Percentiles rank a stretch among this genome's conserved stretches.
Evolutionary conservation across 2,797 vertebrate genomes (phyloP).

Genomic region (Halcyon badia): DNA sequence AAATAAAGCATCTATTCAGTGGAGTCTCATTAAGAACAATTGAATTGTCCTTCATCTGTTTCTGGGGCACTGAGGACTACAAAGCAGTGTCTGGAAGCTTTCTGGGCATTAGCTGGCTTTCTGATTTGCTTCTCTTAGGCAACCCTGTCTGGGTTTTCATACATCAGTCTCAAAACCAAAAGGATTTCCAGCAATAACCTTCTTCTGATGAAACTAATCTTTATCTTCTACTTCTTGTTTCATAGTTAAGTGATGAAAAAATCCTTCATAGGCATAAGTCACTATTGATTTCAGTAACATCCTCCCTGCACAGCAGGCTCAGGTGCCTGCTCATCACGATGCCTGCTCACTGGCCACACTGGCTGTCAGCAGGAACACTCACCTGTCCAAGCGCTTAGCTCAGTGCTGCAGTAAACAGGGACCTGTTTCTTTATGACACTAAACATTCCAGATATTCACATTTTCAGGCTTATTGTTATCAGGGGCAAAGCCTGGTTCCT

Average conservation of each 20-base stretch:
- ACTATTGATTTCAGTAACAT: too few species aligned
- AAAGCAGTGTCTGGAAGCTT: slow-evolving; percentile 41
- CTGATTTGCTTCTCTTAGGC: neutral
- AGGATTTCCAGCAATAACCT: slow-evolving; percentile 30
- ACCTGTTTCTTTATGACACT: neutral
- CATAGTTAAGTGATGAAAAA: neutral
- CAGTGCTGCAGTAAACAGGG: neutral
- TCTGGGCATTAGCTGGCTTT: slow-evolving; percentile 20
- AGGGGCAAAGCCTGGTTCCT: neutral
- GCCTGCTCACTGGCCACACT: neutral
- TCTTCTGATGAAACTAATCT: neutral
- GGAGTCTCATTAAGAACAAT: slow-evolving; percentile 37
- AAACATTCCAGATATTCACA: neutral
- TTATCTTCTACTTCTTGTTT: neutral
- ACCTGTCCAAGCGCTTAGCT: slow-evolving; percentile 1
- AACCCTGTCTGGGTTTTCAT: neutral
- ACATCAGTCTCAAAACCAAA: neutral
- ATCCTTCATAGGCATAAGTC: neutral
- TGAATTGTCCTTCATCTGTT: slow-evolving; percentile 53
- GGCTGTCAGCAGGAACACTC: neutral
- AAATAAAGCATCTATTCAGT: slow-evolving; percentile 33
- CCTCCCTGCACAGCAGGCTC: neutral
- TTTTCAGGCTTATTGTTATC: neutral
- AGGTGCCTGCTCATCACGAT: neutral
- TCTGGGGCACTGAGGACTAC: slow-evolving; percentile 7